Conservation (phyloP, 2,113 vertebrate species). For the Copsychus sechellarum region DNA sequence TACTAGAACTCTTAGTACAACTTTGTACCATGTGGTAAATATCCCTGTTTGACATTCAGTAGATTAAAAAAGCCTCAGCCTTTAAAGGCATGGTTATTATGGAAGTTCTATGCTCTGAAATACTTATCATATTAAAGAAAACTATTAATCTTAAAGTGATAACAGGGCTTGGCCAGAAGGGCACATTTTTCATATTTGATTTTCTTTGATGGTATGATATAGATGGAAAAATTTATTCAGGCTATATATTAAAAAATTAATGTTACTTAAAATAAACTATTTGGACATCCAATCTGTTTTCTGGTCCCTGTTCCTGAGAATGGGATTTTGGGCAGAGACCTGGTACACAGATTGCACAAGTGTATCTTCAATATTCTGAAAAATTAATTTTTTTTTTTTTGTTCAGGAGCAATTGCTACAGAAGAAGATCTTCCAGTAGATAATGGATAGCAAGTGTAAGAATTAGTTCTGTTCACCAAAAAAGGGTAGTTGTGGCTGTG, state of each 20-base stretch:
- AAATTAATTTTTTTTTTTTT: neutral
- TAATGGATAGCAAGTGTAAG: neutral
- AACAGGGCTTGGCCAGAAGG: neutral
- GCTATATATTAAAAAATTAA: neutral
- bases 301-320: neutral
- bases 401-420: neutral
- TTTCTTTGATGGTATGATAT: slow-evolving; percentile 14
- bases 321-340: neutral
- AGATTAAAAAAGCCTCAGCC: neutral
- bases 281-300: neutral
- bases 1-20: neutral
- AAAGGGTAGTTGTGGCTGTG: neutral
- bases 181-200: neutral
- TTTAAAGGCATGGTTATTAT: neutral
- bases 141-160: neutral
- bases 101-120: neutral
- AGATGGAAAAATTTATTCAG: neutral
- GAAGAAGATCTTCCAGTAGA: neutral
- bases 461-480: neutral
- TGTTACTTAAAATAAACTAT: neutral
- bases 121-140: slow-evolving; percentile 3
- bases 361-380: neutral
- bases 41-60: neutral
- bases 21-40: neutral
- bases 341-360: neutral